Conservation (phyloP, 2,888 invertebrate genomes). For the Chelonus formosanus region DNA sequence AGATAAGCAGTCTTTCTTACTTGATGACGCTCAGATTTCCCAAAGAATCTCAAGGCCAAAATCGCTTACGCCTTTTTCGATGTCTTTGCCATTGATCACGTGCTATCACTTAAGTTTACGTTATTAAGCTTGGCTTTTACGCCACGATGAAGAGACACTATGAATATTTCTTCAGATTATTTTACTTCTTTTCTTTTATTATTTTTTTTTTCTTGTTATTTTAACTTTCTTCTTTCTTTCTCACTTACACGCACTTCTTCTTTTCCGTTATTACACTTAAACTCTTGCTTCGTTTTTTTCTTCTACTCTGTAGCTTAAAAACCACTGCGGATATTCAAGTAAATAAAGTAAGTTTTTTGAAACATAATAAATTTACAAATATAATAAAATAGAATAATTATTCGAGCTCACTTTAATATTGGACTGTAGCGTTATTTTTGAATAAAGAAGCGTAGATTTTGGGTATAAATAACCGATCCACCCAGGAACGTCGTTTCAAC, state of each 20-base stretch:
- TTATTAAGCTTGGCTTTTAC: slow-evolving; percentile 14
- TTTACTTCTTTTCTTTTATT: slow-evolving; percentile 1
- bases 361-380: background rate
- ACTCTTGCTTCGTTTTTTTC: no score
- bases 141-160: background rate
- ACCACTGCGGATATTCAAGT: background rate
- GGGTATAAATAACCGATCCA: slow-evolving; percentile 15
- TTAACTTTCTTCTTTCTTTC: no score
- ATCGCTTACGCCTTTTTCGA: slow-evolving; percentile 12
- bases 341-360: background rate
- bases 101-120: slow-evolving; percentile 17
- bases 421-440: slow-evolving; percentile 1
- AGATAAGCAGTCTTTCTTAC: background rate
- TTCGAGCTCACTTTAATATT: no score
- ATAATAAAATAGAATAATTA: background rate
- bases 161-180: background rate
- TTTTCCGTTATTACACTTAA: no score
- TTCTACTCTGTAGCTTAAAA: no score
- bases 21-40: slow-evolving; percentile 32
- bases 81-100: slow-evolving; percentile 9
- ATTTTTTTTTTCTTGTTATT: background rate
- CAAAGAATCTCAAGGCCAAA: slow-evolving; percentile 43
- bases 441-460: slow-evolving; percentile 7
- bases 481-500: slow-evolving; percentile 4
- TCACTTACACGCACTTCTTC: no score